Evolutionary conservation across 2,113 vertebrate species (phyloP), one percentile per base, ranked within the genome.

Genomic region (Mastomys natalensis): DNA sequence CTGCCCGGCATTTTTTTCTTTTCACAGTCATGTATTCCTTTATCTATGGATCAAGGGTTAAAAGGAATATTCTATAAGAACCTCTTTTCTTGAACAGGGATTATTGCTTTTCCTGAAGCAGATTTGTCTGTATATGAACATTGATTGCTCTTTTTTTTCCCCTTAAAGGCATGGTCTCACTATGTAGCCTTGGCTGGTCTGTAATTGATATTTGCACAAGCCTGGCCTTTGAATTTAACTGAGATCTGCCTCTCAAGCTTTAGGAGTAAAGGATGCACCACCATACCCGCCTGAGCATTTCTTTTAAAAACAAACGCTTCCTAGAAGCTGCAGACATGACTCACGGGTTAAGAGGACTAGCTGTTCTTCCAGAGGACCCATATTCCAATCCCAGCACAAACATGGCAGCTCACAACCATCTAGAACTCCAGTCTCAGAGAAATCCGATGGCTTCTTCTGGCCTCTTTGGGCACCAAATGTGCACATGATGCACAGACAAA

Each of bases 1-100:
- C n/a, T n/a, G n/a, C n/a, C n/a, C n/a, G n/a, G n/a, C 31, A 9
- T 34, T 48, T 87, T 24, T 95, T 89, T 87, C 40, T 68, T 92
- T 84, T 22, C 76, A 60, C 22, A 22, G 81, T 89, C 48, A 66
- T 37, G 21, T 53, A 66, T 12, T 76, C 17, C n/a, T 74, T 81
- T 81, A 22, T n/a, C 34, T 37, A 22, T 81, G 51, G 17, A 58
- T 16, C 68, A 17, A 73, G 51, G 53, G 53, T 21, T 55, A 55
- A 53, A n/a, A 58, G 4, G 13, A 9, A 80, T 55, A 55, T 55
- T 80, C 77, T 11, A 80, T 16, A 80, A n/a, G 48, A 21, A 80
- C 21, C 31, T 78, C 68, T 77, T 12, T 58, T 55, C 29, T 78
- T 80, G 16, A 89, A 80, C 13, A 74, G 13, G 45, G 55, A 68